Evolutionary conservation across 2,888 invertebrate genomes (phyloP), one percentile per base, ranked within the genome.

Genomic region (Campaea margaritaria): DNA sequence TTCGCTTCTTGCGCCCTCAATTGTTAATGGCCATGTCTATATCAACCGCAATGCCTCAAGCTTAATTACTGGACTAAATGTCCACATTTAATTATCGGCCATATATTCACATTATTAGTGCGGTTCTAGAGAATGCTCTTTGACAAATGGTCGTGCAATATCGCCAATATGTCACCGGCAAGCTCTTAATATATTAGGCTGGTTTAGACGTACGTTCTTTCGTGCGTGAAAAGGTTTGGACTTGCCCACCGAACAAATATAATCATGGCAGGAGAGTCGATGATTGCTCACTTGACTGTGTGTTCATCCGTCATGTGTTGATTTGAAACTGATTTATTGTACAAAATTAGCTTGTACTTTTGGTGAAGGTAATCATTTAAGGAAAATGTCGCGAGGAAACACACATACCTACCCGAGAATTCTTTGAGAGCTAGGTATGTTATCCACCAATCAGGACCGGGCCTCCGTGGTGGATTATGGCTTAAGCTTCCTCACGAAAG

Each of bases 141-240:
- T 85, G 87, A 87, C 81, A 83, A 86, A 87, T 83, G 82, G 80
- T 74, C 75, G 76, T 75, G 78, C 83, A 81, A 84, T 87, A 86
- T 81, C 74, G 81, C 74, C 79, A 75, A 85, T 85, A 81, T 77
- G 83, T 59, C 54, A 59, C 59, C 49, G 27, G 49, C 49, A 49
- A 50, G 59, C 49, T 59, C 59, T 54, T 59, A 59, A 54, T 59
- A 54, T 54, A 59, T 16, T 53, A 50, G 10, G 28, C 44, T 7
- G 21, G 10, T 39, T n/a, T 49, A 54, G 34, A 48, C 31, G 31
- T 31, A 13, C 44, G 53, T 12, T 45, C 41, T 36, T 45, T 49
- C 49, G 13, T 34, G 45, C 49, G 12, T 9, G 59, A 57, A 36
- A 36, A n/a, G 2, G 36, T 12, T 36, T 36, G 1, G 4, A 7